Percentiles rank a stretch among this genome's conserved stretches.
Evolutionary conservation across 2,888 invertebrate species (phyloP).

Genomic region (Stegophylla sp.): DNA sequence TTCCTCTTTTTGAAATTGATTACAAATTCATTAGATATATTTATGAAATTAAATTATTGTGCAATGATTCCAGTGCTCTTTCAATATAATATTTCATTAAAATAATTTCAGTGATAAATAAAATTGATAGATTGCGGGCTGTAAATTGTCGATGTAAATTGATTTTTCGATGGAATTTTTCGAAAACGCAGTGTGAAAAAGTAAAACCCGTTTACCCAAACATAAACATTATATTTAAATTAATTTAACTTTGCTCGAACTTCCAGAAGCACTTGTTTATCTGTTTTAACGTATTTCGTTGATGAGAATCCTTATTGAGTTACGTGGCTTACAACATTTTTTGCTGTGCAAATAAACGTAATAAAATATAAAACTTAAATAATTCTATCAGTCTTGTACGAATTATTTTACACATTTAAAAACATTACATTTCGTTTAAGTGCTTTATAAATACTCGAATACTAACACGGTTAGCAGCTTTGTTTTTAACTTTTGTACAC

Average conservation of each 20-base stretch:
- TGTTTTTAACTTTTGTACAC: no score
- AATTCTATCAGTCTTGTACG: not conserved
- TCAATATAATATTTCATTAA: no score
- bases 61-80: no score
- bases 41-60: no score
- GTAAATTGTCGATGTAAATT: not conserved
- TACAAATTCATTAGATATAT: no score
- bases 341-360: not conserved
- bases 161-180: not conserved
- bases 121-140: not conserved
- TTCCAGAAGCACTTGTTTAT: not conserved
- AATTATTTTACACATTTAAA: no score
- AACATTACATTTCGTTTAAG: no score
- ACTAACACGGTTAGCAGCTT: no score
- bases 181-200: not conserved
- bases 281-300: not conserved
- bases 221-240: not conserved
- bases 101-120: no score
- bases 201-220: not conserved
- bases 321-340: not conserved
- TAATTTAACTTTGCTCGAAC: not conserved
- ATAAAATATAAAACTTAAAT: conserved; percentile 2
- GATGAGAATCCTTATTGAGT: conserved; percentile 16
- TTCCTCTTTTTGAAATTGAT: no score
- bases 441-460: no score